phyloP scores from a whole-genome alignment of 2,888 invertebrate species.

The Callinectes sapidus region DNA sequence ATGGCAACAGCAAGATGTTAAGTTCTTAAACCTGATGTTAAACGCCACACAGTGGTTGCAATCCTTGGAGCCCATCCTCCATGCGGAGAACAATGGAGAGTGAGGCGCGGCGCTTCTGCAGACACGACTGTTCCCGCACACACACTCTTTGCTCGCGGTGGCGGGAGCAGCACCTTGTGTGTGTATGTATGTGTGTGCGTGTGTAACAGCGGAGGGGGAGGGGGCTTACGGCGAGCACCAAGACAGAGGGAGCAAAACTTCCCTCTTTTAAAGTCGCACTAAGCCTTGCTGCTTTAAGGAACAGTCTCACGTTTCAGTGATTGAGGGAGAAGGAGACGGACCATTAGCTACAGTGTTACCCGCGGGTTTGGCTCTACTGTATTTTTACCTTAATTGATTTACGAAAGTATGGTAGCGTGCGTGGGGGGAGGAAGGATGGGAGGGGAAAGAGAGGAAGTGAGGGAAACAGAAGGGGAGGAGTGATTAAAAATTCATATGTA shows the following conservation, averaged over 20 bases:
- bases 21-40: neutral
- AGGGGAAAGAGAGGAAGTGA: slow-evolving; percentile 33
- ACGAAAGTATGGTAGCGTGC: slow-evolving; percentile 37
- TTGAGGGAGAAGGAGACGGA: slow-evolving; percentile 58
- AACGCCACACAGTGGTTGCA: neutral
- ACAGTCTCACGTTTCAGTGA: slow-evolving; percentile 58
- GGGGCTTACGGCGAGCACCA: slow-evolving; percentile 15
- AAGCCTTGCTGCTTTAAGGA: slow-evolving; percentile 51
- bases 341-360: slow-evolving; percentile 60
- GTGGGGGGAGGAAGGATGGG: slow-evolving; percentile 13
- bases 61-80: neutral
- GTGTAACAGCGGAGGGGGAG: slow-evolving; percentile 11
- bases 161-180: slow-evolving; percentile 3
- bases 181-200: slow-evolving; percentile 13
- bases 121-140: slow-evolving; percentile 38
- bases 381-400: slow-evolving; percentile 66
- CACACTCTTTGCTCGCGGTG: slow-evolving; percentile 36
- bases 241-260: slow-evolving; percentile 33
- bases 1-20: neutral
- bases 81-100: neutral
- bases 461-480: slow-evolving; percentile 33
- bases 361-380: slow-evolving; percentile 55
- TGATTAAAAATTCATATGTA: slow-evolving; percentile 64
- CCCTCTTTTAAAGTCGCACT: slow-evolving; percentile 29
- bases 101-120: neutral